Base-by-base conservation (phyloP, 2,113 vertebrate genomes). In the Pampusana beccarii region DNA sequence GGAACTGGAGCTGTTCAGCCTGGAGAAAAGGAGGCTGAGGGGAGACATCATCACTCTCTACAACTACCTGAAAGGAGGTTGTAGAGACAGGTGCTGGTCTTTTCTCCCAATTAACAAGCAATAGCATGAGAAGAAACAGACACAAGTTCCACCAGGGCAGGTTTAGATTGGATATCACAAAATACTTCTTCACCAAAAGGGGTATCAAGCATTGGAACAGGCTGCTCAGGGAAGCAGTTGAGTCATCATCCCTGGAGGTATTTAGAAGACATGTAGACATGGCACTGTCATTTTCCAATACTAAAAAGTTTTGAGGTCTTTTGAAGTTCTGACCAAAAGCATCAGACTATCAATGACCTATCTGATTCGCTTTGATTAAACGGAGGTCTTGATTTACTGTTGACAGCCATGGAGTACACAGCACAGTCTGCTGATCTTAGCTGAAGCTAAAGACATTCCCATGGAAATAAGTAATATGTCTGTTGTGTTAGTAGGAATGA, bases 1-100 rank as follows among this genome's bases (percentile, higher is more conserved):
- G 44, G 38, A 85, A 46, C 23, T 18, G 19, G 3, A 3, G 3
- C 0, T 62, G 20, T 79, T 84, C 28, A 66, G 6, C 3, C 46
- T 57, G 38, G 20, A 80, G 31, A 54, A 87, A 10, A 70, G 20
- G 2, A 86, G 46, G 11, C 18, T 50, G 4, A 64, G 44, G 44
- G 44, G 44, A 46, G 16, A 44, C 5, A 7, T 5, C 1, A n/a
- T 5, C 0, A 0, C 7, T 28, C 31, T 44, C 16, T 26, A 14
- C 18, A 60, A 4, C 16, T 31, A 10, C 18, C 13, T 61, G 44
- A 88, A 65, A 88, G 40, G 33, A 77, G 10, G 21, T 0, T 58
- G 17, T 25, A 28, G 14, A 0, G 1, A 78, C 36, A 10, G 38
- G 8, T 3, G 9, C 48, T 0, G 0, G 21, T 24, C 25, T 79